Evolutionary conservation across 2,888 invertebrate species (phyloP), one percentile per base, ranked within the genome.

Genomic region (Aleiodes testaceus): DNA sequence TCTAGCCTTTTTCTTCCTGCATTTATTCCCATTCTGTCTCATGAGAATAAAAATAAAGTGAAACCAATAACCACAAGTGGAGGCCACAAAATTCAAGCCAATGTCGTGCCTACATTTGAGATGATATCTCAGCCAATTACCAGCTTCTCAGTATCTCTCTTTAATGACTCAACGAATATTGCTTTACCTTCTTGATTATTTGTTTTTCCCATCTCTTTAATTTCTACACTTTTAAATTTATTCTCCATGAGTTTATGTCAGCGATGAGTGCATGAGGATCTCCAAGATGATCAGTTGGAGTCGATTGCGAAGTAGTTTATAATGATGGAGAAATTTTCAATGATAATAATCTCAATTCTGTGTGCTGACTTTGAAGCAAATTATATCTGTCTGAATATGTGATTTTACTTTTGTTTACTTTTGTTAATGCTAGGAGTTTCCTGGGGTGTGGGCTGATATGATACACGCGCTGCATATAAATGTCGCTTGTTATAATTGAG

Each of bases 91-190:
- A 70, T 30, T 14, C 50, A 9, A 52, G 49, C 45, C 61, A 49
- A 77, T 75, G 78, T 77, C 78, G 72, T 77, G 77, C 75, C 78
- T 75, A 73, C 74, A 67, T 73, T 71, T 68, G 64, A 74, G 79
- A 79, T 79, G 74, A 78, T 79, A 79, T 79, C 79, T 74, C 67
- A 72, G 73, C 77, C 79, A 79, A 79, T 78, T 78, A 79, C 78
- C 74, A 71, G 77, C 72, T 70, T 71, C 71, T 75, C 72, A 53
- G 75, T 73, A 74, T 70, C 42, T 72, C 69, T 63, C 73, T 74
- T 78, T 79, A 78, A 78, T 79, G 77, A 75, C 75, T 61, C 49
- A 22, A 45, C 26, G 47, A 72, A 36, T 36, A 36, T 36, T 36
- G 36, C 9, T 36, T 36, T 36, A 36, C 72, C 73, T 70, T 69